These are phyloP conservation scores for Lepidonotus clava DNA, from an alignment of 2,888 invertebrate genomes.

Conservation along the genomic window DNA sequence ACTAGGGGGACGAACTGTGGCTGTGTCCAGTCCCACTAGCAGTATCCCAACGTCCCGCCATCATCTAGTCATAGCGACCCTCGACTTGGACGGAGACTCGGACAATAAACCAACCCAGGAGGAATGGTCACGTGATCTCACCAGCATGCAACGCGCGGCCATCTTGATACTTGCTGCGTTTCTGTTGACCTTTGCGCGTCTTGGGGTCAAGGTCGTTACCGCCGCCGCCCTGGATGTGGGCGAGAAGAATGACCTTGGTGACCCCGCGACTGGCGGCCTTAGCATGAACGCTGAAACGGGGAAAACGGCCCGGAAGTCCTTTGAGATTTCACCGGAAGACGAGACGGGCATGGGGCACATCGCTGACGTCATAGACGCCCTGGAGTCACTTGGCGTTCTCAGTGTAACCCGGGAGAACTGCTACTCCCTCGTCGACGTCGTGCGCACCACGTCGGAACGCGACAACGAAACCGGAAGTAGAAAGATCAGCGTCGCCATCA, in stretches of 20 bases:
- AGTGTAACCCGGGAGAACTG: neutral
- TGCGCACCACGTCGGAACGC: neutral
- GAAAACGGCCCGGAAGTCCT: neutral
- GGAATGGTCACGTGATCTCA: neutral
- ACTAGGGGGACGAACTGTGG: too few relatives aligned
- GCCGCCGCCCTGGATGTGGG: neutral
- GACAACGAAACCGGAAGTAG: neutral
- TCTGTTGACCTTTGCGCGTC: neutral
- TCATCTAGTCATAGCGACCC: too few relatives aligned
- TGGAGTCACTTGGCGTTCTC: conserved; percentile 21
- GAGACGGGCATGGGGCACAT: neutral
- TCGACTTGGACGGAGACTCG: too few relatives aligned
- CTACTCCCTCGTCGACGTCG: conserved; percentile 4
- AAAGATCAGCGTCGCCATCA: neutral
- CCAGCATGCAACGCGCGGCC: neutral
- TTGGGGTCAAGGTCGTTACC: conserved; percentile 7
- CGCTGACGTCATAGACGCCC: conserved; percentile 16
- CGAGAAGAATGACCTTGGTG: neutral
- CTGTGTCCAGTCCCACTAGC: too few relatives aligned
- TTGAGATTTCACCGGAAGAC: neutral
- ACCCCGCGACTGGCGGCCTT: neutral
- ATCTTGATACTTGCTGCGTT: neutral
- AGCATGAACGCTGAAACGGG: too few relatives aligned
- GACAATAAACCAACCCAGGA: too few relatives aligned
- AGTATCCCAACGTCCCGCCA: too few relatives aligned